Conservation (phyloP, 2,113 vertebrate genomes). For the Tyto alba region DNA sequence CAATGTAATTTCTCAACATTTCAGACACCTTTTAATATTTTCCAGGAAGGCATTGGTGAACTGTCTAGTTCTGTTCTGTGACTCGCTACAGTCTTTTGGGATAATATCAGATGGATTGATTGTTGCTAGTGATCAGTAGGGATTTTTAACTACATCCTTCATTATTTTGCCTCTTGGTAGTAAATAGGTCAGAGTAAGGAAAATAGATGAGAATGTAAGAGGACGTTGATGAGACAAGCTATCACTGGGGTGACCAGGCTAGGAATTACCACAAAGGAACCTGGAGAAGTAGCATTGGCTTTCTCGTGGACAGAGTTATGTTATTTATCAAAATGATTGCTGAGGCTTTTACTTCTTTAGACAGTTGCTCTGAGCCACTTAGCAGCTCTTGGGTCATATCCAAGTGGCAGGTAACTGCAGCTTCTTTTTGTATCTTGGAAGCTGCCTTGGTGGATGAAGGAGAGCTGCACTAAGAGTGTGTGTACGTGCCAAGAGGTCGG, state of each 20-base stretch:
- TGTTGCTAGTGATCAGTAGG: neutral
- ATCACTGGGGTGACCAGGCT: neutral
- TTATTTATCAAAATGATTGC: neutral
- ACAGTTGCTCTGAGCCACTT: neutral
- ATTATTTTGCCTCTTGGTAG: neutral
- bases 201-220: neutral
- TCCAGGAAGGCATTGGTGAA: neutral
- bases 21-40: neutral
- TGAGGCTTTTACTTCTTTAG: neutral
- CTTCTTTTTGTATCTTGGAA: neutral
- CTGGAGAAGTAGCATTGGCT: neutral
- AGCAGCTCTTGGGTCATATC: neutral
- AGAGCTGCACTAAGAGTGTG: neutral
- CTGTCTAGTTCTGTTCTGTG: neutral
- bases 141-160: neutral
- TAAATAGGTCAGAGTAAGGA: neutral
- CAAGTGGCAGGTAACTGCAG: neutral
- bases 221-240: neutral
- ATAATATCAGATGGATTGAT: neutral
- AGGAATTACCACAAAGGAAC: neutral
- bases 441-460: neutral
- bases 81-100: neutral
- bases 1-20: neutral
- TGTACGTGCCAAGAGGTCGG: rapidly evolving
- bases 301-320: neutral